Conservation (phyloP, 2,113 vertebrate species). For the Prietella phreatophila region DNA sequence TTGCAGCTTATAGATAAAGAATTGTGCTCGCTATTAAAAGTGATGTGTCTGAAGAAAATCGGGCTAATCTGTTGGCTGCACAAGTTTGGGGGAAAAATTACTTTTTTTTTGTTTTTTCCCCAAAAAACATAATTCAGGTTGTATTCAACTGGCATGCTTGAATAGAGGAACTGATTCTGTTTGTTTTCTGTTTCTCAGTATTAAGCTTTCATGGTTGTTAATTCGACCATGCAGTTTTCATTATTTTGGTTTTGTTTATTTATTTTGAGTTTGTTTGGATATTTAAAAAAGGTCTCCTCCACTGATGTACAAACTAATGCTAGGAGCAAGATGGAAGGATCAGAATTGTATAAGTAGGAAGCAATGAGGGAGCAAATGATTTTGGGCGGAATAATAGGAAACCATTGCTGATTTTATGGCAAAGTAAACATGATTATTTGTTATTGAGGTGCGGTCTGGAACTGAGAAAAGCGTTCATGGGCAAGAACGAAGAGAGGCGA, state of each 20-base stretch:
- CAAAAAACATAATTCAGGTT: not conserved
- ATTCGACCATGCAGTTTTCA: constrained; percentile 42
- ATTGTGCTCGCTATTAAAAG: not conserved
- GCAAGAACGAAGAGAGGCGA: constrained; percentile 21
- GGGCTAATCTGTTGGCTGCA: not conserved
- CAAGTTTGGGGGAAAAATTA: not conserved
- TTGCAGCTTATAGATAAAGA: constrained; percentile 18
- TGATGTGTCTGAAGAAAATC: not conserved
- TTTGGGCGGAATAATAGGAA: constrained; percentile 58
- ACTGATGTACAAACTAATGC: constrained; percentile 52
- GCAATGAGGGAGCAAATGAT: constrained; percentile 66
- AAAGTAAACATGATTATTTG: constrained; percentile 60
- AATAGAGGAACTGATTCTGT: not conserved
- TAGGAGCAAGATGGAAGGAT: constrained; percentile 46
- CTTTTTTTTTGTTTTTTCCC: not conserved
- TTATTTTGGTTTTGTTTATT: constrained; percentile 43
- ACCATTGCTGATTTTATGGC: constrained; percentile 63
- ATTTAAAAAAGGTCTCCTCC: constrained; percentile 43
- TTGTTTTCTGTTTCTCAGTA: constrained; percentile 29
- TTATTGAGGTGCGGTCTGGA: constrained; percentile 37
- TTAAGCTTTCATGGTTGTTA: constrained; percentile 38
- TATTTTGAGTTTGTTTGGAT: constrained; percentile 40
- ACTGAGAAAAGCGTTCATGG: not conserved
- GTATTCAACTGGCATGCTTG: not conserved
- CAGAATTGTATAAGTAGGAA: constrained; percentile 56